These are phyloP conservation scores for Epistrophella euchroma DNA, from an alignment of 2,888 invertebrate genomes.

Conservation along the genomic window DNA sequence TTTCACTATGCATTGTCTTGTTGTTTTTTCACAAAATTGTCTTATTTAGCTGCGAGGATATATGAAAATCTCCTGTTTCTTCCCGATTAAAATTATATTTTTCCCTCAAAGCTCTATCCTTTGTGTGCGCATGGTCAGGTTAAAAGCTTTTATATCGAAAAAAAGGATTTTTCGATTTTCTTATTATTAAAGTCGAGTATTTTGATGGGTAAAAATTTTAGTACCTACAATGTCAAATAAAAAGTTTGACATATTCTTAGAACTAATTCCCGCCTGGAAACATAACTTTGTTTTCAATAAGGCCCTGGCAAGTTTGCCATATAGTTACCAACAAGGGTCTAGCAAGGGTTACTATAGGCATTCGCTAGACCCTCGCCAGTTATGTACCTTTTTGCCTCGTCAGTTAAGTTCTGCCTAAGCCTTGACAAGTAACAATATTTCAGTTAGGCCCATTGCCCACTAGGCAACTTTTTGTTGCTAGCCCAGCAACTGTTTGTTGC, in stretches of 20 bases:
- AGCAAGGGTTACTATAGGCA: too few relatives aligned
- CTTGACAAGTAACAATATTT: too few relatives aligned
- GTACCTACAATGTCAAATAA: conserved; percentile 7
- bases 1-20: conserved; percentile 67
- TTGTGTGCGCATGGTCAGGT: conserved; percentile 48
- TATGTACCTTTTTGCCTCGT: too few relatives aligned
- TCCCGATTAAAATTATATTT: conserved; percentile 43
- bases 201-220: conserved; percentile 6
- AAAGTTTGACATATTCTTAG: background rate
- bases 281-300: too few relatives aligned
- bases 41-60: conserved; percentile 66
- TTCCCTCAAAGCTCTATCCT: conserved; percentile 39
- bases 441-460: too few relatives aligned
- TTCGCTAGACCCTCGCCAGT: too few relatives aligned
- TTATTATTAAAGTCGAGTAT: background rate
- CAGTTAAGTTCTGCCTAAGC: too few relatives aligned
- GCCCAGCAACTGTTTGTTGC: too few relatives aligned
- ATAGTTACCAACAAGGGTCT: too few relatives aligned
- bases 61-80: conserved; percentile 65
- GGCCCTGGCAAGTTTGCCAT: too few relatives aligned
- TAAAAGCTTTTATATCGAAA: conserved; percentile 23
- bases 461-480: too few relatives aligned
- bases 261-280: too few relatives aligned
- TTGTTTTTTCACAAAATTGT: conserved; percentile 48
- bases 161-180: conserved; percentile 30